Percentiles rank a stretch among this genome's conserved stretches.
phyloP scores from a whole-genome alignment of 2,113 vertebrate genomes.

The Nothocercus julius region DNA sequence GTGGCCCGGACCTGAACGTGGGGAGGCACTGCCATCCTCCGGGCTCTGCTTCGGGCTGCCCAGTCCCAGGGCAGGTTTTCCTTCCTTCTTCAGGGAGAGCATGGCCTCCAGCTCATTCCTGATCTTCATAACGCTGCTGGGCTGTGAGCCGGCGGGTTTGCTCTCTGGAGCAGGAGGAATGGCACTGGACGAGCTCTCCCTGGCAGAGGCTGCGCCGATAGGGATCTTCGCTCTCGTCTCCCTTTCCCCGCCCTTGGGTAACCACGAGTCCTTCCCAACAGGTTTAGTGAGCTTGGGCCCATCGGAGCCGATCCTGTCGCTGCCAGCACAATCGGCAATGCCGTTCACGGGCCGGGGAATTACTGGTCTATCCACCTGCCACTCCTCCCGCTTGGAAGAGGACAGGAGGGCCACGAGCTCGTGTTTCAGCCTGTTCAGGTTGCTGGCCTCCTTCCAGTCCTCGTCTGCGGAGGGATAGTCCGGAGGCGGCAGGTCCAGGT shows the following conservation, averaged over 20 bases:
- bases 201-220: not conserved
- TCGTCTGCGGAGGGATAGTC: slow-evolving; percentile 33
- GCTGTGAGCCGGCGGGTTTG: not conserved
- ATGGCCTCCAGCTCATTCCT: slow-evolving; percentile 77
- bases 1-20: not conserved
- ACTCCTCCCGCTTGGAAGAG: slow-evolving; percentile 49
- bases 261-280: fast-evolving
- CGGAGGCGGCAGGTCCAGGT: slow-evolving; percentile 45
- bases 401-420: slow-evolving; percentile 76
- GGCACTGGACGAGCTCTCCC: not conserved
- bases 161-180: not conserved
- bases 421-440: slow-evolving; percentile 68
- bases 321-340: fast-evolving
- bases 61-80: slow-evolving; percentile 3
- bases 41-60: slow-evolving; percentile 52
- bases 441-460: slow-evolving; percentile 71
- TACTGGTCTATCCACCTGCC: not conserved
- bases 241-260: not conserved
- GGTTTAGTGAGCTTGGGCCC: not conserved
- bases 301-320: fast-evolving
- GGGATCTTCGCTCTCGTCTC: slow-evolving; percentile 33
- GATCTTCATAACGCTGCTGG: slow-evolving; percentile 70
- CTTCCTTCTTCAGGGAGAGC: slow-evolving; percentile 70
- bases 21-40: slow-evolving; percentile 18
- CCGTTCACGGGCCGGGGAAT: fast-evolving